phyloP scores from a whole-genome alignment of 1,140 invertebrate genomes.

The Pissodes strobi region DNA sequence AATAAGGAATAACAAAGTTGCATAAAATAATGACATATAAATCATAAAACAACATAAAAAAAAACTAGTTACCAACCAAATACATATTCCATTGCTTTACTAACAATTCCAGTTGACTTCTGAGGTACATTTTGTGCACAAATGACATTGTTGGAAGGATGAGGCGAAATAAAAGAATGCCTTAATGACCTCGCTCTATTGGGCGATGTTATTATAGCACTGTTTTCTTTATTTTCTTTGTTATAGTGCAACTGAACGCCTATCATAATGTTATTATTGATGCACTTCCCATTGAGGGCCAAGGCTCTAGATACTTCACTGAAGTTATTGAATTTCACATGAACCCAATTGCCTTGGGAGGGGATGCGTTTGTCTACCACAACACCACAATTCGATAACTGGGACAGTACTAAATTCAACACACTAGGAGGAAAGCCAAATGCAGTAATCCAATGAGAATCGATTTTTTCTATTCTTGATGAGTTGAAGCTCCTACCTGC shows the following conservation, averaged over 20 bases:
- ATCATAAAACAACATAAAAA: constrained; percentile 11
- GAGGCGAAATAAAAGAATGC: constrained; percentile 55
- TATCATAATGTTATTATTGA: constrained; percentile 81
- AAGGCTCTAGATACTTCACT: constrained; percentile 84
- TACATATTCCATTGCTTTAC: constrained; percentile 83
- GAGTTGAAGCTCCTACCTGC: constrained; percentile 20
- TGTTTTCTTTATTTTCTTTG: constrained; percentile 56
- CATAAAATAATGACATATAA: not conserved
- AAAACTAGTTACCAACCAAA: constrained; percentile 73
- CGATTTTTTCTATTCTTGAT: constrained; percentile 41
- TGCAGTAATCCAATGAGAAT: constrained; percentile 83
- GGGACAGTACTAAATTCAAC: constrained; percentile 77
- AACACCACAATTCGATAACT: constrained; percentile 80
- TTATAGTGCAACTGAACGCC: constrained; percentile 73
- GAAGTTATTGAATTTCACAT: constrained; percentile 82
- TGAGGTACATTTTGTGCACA: constrained; percentile 69
- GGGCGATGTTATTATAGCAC: constrained; percentile 44
- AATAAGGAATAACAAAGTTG: not conserved
- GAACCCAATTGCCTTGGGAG: constrained; percentile 88
- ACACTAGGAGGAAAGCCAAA: constrained; percentile 85
- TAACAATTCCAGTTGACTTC: constrained; percentile 77
- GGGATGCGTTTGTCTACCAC: constrained; percentile 76
- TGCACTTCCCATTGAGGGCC: constrained; percentile 81
- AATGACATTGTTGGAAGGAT: constrained; percentile 58
- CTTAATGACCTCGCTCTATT: constrained; percentile 54